phyloP scores from a whole-genome alignment of 2,113 vertebrate species.

The Sylvilagus bachmani region DNA sequence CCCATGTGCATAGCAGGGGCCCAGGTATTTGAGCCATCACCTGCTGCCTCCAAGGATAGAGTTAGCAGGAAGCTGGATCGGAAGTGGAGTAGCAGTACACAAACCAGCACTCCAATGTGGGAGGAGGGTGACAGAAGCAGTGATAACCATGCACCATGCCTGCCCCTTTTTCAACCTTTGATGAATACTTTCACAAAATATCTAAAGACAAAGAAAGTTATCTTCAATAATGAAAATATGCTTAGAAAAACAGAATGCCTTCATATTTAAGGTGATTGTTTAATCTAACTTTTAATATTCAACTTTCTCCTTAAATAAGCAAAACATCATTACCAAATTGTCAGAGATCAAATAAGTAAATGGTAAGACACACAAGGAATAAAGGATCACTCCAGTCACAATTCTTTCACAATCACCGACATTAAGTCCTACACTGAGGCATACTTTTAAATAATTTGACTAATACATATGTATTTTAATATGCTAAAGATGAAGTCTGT shows the following conservation, averaged over 20 bases:
- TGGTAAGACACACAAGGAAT: neutral
- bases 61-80: no score
- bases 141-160: no score
- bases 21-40: no score
- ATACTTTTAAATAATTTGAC: conserved; percentile 39
- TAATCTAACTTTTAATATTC: conserved; percentile 45
- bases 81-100: no score
- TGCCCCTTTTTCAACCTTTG: neutral
- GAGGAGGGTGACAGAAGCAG: no score
- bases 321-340: conserved; percentile 52
- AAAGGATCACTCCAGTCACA: neutral
- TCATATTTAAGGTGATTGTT: conserved; percentile 9
- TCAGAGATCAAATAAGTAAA: conserved; percentile 43
- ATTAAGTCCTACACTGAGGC: conserved; percentile 4
- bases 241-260: conserved; percentile 17
- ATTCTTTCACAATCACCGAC: conserved; percentile 45
- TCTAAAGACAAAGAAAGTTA: conserved; percentile 44
- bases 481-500: conserved; percentile 46
- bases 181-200: conserved; percentile 56
- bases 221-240: conserved; percentile 6
- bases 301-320: conserved; percentile 37
- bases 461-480: conserved; percentile 9
- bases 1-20: no score
- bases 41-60: no score
- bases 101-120: no score